A percentile compares a stretch with the other conserved stretches of the same genome.
Evolutionary conservation across 2,113 vertebrate species (phyloP).

Genomic region (Cryptomyrus ogoouensis): DNA sequence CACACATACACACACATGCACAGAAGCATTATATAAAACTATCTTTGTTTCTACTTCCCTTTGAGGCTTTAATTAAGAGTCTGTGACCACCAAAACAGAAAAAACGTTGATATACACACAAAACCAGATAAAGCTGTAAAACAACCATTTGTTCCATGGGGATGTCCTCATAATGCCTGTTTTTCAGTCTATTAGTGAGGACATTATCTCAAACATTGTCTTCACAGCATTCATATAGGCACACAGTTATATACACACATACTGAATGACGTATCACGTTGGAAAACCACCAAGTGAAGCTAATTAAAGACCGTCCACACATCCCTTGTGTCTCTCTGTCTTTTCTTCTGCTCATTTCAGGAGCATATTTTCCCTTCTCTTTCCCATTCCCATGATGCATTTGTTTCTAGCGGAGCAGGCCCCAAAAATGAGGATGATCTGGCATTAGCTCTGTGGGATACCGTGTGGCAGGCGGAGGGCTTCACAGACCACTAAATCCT

Average conservation of each 20-base stretch:
- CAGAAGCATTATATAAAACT: background rate
- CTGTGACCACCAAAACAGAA: background rate
- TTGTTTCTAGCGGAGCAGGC: background rate
- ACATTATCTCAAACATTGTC: background rate
- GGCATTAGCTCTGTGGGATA: background rate
- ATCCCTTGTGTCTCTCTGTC: background rate
- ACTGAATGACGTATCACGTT: background rate
- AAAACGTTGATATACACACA: background rate
- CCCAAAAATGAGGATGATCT: background rate
- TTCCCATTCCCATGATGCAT: background rate
- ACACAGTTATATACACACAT: background rate
- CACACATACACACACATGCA: background rate
- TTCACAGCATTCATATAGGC: background rate
- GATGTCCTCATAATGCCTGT: background rate
- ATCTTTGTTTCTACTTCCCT: background rate
- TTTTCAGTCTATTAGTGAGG: background rate
- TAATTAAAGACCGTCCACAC: background rate
- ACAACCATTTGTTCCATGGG: background rate
- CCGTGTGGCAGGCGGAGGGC: background rate
- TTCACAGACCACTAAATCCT: slow-evolving; percentile 16
- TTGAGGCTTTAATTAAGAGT: background rate
- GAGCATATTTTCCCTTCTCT: background rate
- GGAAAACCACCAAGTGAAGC: background rate
- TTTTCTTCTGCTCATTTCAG: background rate
- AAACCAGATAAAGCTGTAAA: background rate